These are phyloP conservation scores for Mylabris phalerata DNA, from an alignment of 1,140 invertebrate genomes.

Conservation along the genomic window DNA sequence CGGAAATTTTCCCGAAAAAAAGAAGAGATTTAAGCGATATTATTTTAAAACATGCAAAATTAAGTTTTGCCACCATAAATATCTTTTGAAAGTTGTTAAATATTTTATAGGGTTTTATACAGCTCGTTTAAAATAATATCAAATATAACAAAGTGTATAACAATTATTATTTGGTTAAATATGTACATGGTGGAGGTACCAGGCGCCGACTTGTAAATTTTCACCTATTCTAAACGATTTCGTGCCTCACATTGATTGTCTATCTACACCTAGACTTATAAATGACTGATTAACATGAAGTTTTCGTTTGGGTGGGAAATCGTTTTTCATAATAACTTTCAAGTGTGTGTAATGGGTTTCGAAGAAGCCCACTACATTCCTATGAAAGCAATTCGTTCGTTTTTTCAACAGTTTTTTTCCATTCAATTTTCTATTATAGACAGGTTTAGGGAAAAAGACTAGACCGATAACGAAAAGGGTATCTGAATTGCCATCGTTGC, in stretches of 20 bases:
- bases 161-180: neutral
- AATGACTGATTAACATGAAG: constrained; percentile 11
- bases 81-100: too few species aligned
- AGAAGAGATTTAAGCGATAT: too few species aligned
- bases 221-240: too few species aligned
- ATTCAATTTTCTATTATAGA: constrained; percentile 1
- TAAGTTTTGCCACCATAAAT: too few species aligned
- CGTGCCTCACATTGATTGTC: constrained; percentile 10
- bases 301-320: neutral
- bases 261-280: constrained; percentile 8
- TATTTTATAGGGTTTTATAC: too few species aligned
- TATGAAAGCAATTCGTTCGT: neutral
- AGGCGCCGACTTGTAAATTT: constrained; percentile 10
- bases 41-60: too few species aligned
- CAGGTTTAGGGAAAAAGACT: neutral
- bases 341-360: neutral
- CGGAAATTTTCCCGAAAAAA: too few species aligned
- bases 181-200: constrained; percentile 5
- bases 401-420: too few species aligned
- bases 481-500: constrained; percentile 34
- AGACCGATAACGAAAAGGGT: constrained; percentile 19
- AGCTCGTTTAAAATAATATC: too few species aligned
- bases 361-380: neutral
- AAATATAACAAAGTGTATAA: constrained; percentile 2
- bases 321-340: neutral